These are phyloP conservation scores for Lepidurus packardi DNA, from an alignment of 1,140 invertebrate genomes.

Conservation along the genomic window DNA sequence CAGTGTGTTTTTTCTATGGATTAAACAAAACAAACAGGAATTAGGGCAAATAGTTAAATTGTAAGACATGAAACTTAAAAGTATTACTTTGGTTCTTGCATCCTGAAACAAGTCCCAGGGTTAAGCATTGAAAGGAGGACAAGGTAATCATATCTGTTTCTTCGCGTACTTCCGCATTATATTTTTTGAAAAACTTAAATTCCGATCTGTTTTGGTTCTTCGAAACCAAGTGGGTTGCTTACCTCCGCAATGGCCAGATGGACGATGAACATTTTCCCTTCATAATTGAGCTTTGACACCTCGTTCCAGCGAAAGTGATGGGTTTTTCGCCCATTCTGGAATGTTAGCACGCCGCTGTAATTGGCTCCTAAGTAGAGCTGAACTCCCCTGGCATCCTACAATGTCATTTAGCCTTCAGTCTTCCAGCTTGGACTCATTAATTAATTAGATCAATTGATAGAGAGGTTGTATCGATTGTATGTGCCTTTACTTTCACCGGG, in stretches of 20 bases:
- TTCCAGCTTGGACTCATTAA: conserved; percentile 24
- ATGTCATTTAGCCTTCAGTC: conserved; percentile 33
- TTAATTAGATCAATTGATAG: conserved; percentile 27
- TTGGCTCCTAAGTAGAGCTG: conserved; percentile 92
- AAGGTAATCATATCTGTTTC: conserved; percentile 28
- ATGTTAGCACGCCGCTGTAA: conserved; percentile 87
- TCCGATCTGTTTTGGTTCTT: neutral
- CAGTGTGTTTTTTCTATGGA: conserved; percentile 84
- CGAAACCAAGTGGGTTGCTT: conserved; percentile 36
- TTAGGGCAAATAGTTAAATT: neutral
- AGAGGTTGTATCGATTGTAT: neutral
- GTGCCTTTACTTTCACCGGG: conserved; percentile 77
- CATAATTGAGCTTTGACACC: conserved; percentile 92
- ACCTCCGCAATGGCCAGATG: conserved; percentile 72
- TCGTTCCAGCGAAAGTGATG: conserved; percentile 94
- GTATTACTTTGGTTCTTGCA: conserved; percentile 56
- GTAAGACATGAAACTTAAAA: conserved; percentile 26
- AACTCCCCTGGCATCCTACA: conserved; percentile 78
- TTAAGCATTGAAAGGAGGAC: conserved; percentile 1
- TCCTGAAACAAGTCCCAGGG: conserved; percentile 45
- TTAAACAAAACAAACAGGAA: neutral
- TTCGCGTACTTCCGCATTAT: neutral
- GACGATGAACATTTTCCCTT: conserved; percentile 97
- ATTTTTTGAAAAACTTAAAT: conserved; percentile 23
- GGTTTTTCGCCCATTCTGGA: conserved; percentile 84